Base-by-base conservation (phyloP, 1,140 invertebrate genomes). In the Drosophila tristis region DNA sequence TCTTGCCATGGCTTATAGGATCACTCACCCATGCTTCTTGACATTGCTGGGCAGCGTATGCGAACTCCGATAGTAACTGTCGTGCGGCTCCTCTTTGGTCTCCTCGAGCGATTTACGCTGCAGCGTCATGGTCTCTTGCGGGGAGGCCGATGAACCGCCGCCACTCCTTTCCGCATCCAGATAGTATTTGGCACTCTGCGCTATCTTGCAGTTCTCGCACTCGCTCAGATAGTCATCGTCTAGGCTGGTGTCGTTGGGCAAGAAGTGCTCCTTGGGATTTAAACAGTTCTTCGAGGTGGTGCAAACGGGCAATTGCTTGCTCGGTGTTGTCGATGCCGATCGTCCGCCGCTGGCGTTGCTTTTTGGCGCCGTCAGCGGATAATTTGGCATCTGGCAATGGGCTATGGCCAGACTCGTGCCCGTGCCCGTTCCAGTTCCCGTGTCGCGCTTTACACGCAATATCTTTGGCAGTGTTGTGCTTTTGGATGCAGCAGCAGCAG, bases 171-270 rank as follows among this genome's bases (percentile, higher is more conserved):
- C 94, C 47, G 94, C 94, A 82, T 94, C 84, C 53, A 95, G 92
- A 80, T 94, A 94, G 82, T 95, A 95, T 74, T 94, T 93, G 60
- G 95, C 95, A 62, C 95, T 95, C 63, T 94, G 94, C 13, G 94
- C 94, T 54, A 94, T 95, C 91, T 96, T 96, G 92, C 96, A 97
- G 92, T 97, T 97, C 91, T 96, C 96, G 91, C 96, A 97, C 91
- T 97, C 96, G 90, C 95, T 96, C 45, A 96, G 93, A 85, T 96
- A 96, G 91, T 96, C 96, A 78, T 96, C 95, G 16, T 94, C 93
- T 50, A 95, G 93, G 61, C 95, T 95, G 20, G 91, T 91, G 23
- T 92, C 92, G 51, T 93, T 93, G 42, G 92, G 86, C 58, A 92
- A 63, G 56, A 92, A 92, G 70, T 92, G 91, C 57, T 92, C 91